phyloP scores from a whole-genome alignment of 2,797 vertebrate species.

The Micrastur ruficollis region DNA sequence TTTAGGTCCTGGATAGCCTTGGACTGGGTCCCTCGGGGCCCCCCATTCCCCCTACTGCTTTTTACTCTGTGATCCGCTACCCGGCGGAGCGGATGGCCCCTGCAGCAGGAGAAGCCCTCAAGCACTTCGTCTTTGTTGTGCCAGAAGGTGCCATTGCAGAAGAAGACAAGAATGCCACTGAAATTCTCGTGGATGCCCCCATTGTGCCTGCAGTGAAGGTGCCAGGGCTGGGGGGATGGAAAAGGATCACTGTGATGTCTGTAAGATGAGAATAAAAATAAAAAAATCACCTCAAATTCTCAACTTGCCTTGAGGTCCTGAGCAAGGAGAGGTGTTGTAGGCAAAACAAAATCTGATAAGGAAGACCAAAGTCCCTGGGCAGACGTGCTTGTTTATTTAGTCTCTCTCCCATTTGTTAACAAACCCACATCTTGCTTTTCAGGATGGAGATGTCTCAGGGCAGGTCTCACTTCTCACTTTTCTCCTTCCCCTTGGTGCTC shows the following conservation, averaged over 20 bases:
- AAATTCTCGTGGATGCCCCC: constrained; percentile 33
- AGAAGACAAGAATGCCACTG: constrained; percentile 57
- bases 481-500: not conserved
- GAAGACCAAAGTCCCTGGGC: not conserved
- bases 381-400: not conserved
- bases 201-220: constrained; percentile 60
- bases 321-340: not conserved
- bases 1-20: constrained; percentile 83
- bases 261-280: not conserved
- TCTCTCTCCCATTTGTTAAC: not conserved
- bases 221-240: not conserved
- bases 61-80: constrained; percentile 81
- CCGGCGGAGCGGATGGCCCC: constrained; percentile 65
- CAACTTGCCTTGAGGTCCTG: not conserved
- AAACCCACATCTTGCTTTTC: not conserved
- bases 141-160: not conserved
- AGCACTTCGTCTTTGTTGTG: constrained; percentile 79
- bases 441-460: not conserved
- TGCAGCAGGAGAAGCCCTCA: not conserved
- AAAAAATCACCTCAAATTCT: not conserved
- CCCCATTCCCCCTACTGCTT: constrained; percentile 73
- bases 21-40: constrained; percentile 79
- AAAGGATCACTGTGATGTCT: not conserved
- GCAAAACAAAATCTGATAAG: not conserved
- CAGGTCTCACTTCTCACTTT: not conserved